These are phyloP conservation scores for Cyprichromis sp. DNA, from an alignment of 2,113 vertebrate species.

Conservation along the genomic window DNA sequence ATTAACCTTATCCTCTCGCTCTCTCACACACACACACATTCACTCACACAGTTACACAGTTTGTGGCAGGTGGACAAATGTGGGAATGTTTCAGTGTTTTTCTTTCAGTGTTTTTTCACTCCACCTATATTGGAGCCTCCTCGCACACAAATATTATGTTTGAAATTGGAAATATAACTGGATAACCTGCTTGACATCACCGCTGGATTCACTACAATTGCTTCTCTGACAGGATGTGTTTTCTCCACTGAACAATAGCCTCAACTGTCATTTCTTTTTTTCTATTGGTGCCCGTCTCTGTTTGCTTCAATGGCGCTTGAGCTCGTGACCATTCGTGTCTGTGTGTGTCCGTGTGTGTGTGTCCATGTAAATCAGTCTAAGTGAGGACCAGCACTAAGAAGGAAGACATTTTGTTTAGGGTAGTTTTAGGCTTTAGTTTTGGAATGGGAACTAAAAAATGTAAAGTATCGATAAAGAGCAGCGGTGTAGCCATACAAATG, in stretches of 20 bases:
- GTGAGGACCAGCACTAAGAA: neutral
- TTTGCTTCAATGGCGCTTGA: slow-evolving; percentile 19
- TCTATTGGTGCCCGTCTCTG: slow-evolving; percentile 37
- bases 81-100: neutral
- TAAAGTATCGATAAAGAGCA: neutral
- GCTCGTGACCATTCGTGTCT: slow-evolving; percentile 30
- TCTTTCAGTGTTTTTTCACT: neutral
- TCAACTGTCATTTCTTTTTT: slow-evolving; percentile 31
- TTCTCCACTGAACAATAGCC: slow-evolving; percentile 34
- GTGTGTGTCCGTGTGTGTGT: neutral
- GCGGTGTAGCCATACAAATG: neutral
- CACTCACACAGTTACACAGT: neutral
- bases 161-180: neutral
- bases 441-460: neutral
- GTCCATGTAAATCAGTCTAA: neutral
- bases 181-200: neutral
- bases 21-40: neutral
- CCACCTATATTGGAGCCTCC: neutral
- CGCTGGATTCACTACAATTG: neutral
- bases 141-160: neutral
- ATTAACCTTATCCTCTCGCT: neutral
- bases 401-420: neutral
- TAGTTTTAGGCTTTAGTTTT: neutral
- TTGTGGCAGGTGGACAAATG: neutral
- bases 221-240: slow-evolving; percentile 29